phyloP scores from a whole-genome alignment of 1,140 invertebrate genomes.

The Euschistus heros region DNA sequence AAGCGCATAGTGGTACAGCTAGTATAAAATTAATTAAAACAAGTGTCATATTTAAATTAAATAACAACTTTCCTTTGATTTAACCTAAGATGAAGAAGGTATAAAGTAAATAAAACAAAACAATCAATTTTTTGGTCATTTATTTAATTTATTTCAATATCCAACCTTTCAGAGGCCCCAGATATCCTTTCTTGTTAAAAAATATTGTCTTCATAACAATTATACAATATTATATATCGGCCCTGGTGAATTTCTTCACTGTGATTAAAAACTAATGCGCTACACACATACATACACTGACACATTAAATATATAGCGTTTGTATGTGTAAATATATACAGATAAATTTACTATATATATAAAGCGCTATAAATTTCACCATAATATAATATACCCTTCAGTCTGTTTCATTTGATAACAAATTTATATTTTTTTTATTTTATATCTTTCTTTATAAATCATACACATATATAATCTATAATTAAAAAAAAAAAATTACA shows the following conservation, averaged over 20 bases:
- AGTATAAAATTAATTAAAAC: no score
- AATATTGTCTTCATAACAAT: slow-evolving; percentile 10
- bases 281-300: background rate
- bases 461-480: slow-evolving; percentile 13
- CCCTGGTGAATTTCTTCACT: background rate
- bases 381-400: background rate
- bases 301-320: no score
- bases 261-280: background rate
- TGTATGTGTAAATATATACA: background rate
- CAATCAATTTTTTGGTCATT: slow-evolving; percentile 13
- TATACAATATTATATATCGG: slow-evolving; percentile 6
- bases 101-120: background rate
- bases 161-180: background rate
- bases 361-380: background rate
- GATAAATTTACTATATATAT: background rate
- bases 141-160: slow-evolving; percentile 10
- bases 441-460: slow-evolving; percentile 13
- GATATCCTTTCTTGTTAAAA: slow-evolving; percentile 12
- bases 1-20: no score
- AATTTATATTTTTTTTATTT: slow-evolving; percentile 11
- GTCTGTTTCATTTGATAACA: slow-evolving; percentile 17
- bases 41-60: no score
- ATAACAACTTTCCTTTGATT: no score
- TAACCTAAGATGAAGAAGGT: background rate
- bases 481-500: slow-evolving; percentile 10